These are phyloP conservation scores for Pelecanoides urinatrix DNA, from an alignment of 2,113 vertebrate species.

Conservation along the genomic window DNA sequence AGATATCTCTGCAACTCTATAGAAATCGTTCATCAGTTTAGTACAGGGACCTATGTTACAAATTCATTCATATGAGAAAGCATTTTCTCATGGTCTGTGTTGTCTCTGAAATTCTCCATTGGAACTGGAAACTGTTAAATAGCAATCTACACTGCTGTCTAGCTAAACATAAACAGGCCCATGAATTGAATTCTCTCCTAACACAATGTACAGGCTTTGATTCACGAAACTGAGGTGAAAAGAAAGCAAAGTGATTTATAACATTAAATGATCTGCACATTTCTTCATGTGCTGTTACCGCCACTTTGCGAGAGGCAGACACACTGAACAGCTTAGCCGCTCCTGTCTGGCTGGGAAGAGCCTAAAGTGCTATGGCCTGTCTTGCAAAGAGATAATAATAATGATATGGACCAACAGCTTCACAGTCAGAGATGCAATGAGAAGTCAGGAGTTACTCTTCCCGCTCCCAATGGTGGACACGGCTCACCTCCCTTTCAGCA, in stretches of 20 bases:
- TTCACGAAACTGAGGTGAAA: neutral
- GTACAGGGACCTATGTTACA: neutral
- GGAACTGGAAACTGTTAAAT: neutral
- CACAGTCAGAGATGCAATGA: neutral
- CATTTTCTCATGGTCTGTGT: neutral
- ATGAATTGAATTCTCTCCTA: neutral
- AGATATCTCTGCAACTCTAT: neutral
- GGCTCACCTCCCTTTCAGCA: neutral
- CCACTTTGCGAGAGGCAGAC: neutral
- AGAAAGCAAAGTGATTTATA: neutral
- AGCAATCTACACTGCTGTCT: neutral
- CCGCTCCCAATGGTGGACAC: neutral
- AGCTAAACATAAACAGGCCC: neutral
- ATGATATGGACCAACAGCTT: neutral
- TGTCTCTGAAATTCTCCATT: neutral
- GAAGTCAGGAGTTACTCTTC: neutral
- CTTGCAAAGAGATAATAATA: neutral
- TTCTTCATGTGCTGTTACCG: neutral
- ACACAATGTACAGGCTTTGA: accelerated
- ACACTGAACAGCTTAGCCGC: neutral
- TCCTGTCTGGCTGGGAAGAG: neutral
- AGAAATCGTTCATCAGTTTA: neutral
- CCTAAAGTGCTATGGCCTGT: neutral
- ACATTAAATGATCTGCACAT: neutral
- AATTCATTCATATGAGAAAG: neutral